Base-by-base conservation (phyloP, 2,797 vertebrate genomes). In the Lacerta viridis region DNA sequence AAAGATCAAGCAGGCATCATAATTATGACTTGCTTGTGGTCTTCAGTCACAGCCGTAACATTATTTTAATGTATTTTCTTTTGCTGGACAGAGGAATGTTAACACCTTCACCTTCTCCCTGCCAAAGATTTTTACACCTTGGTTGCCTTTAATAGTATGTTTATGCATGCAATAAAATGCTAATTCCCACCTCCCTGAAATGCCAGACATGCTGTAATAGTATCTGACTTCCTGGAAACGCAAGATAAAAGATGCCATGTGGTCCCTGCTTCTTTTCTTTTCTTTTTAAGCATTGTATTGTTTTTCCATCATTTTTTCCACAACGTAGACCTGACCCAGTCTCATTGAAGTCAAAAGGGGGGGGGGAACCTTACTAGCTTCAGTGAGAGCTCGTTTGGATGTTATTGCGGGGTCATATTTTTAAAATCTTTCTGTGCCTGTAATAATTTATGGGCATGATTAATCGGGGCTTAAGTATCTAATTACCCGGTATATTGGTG, bases 171-270 rank as follows among this genome's bases (percentile, higher is more conserved):
- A 93, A 93, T 94, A 94, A 95, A 94, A 93, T 87, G 55, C 69
- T 92, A 93, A 94, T 95, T 93, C 87, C 89, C 89, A 92, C 4
- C 0, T 90, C 88, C 93, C 86, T 91, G 88, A 94, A 94, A 91
- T 93, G 92, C 93, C 90, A 95, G 93, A 94, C 95, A 91, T 95
- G 90, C 87, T 93, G 90, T 93, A 93, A 93, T 93, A 83, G 68
- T 87, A 84, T 91, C 93, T 93, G 92, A 93, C 86, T 92, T 46
- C 90, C 82, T 88, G 89, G 85, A 88, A 93, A 87, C 46, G 46
- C 84, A 68, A 87, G 81, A 93, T 95, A 91, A 95, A 95, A 94
- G 88, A 89, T 93, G 77, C 90, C 90, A 92, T 1, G 7, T 94
- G 93, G 50, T 64, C 68, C 13, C 50, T 86, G 81, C 1, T 2